Base-by-base conservation (phyloP, 2,113 vertebrate genomes). In the Sebastes schlegelii region DNA sequence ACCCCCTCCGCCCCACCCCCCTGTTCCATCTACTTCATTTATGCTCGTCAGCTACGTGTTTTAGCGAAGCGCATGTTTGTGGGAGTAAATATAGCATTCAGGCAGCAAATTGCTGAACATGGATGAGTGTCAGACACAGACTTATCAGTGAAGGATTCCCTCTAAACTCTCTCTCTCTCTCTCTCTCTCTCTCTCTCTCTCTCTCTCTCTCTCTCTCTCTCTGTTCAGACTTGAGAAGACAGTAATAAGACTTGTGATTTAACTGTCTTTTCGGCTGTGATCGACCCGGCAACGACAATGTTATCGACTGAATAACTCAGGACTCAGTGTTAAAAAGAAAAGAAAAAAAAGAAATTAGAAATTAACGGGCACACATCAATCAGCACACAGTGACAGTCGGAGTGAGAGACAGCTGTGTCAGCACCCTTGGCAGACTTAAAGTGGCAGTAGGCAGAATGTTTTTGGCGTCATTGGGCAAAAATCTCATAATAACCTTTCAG, bases 41-140 rank as follows among this genome's bases (percentile, higher is more conserved):
- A 60, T 57, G 65, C 80, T 88, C 76, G 65, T 85, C 77, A 68
- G 8, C 48, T 72, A 13, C 6, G 42, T 17, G 60, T 86, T 84
- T 78, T 45, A 48, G 55, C 7, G 0, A 66, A 74, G 55, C 26
- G 45, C 26, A 8, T 42, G 65, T 68, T 77, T 70, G 65, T 49
- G 57, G 68, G 69, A 65, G 70, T 85, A 86, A 86, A 86, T 85
- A 77, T 78, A 90, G 77, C 55, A 69, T 1, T 12, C 40, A 74
- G 74, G 13, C 72, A 42, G 74, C 54, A 74, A 80, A 71, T 34
- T 64, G 63, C 70, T 52, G 48, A 82, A 80, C 66, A 67, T 2
- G 66, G 19, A 2, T 48, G 72, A 23, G 63, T 14, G 21, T 74
- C 85, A 64, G 48, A 64, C 55, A 34, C 45, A 64, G 80, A 79